Percentiles rank a stretch among this genome's conserved stretches.
Evolutionary conservation across 2,113 vertebrate genomes (phyloP).

Genomic region (Hoplias malabaricus): DNA sequence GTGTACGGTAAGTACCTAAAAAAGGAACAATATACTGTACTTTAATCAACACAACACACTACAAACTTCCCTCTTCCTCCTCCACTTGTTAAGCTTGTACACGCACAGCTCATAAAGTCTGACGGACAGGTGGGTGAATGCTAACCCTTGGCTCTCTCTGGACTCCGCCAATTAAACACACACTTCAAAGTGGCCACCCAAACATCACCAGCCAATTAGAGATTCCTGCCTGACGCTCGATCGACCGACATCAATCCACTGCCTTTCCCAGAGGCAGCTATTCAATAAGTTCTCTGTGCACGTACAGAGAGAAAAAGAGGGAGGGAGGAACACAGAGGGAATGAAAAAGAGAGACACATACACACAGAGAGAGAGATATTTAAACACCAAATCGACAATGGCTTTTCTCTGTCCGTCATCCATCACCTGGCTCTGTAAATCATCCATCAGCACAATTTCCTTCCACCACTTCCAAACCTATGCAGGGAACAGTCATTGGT

Average conservation of each 20-base stretch:
- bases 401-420: neutral
- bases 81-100: too few relatives aligned
- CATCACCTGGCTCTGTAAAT: neutral
- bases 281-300: conserved; percentile 22
- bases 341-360: neutral
- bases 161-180: conserved; percentile 9
- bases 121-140: neutral
- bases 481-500: too few relatives aligned
- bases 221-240: conserved; percentile 30
- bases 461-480: neutral
- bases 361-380: neutral
- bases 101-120: neutral
- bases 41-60: too few relatives aligned
- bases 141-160: neutral
- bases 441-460: neutral
- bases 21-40: too few relatives aligned
- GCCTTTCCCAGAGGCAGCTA: conserved; percentile 16
- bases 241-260: conserved; percentile 34
- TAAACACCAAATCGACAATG: neutral
- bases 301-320: neutral
- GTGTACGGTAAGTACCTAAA: too few relatives aligned
- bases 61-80: too few relatives aligned
- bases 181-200: conserved; percentile 20
- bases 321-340: neutral
- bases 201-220: conserved; percentile 21